These are phyloP conservation scores for Brevipalpus yothersi DNA, from an alignment of 1,140 invertebrate species.

Conservation along the genomic window DNA sequence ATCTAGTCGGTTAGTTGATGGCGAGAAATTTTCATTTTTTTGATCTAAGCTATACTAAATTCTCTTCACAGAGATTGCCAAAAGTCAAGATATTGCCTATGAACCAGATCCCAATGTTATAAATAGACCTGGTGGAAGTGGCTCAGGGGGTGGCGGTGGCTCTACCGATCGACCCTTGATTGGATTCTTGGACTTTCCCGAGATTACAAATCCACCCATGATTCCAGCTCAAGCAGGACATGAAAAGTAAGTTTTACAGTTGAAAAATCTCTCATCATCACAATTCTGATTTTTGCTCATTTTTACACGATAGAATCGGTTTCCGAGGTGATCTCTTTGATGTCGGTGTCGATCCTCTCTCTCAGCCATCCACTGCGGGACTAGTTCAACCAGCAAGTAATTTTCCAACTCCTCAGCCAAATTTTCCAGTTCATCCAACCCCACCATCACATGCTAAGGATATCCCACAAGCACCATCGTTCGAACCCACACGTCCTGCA, in stretches of 20 bases:
- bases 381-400: too few species aligned
- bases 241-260: too few species aligned
- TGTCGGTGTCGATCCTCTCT: too few species aligned
- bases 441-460: background rate
- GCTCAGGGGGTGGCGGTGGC: background rate
- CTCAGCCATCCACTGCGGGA: too few species aligned
- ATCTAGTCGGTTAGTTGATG: slow-evolving; percentile 32
- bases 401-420: too few species aligned
- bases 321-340: too few species aligned
- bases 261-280: too few species aligned
- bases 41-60: background rate
- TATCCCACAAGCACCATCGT: background rate
- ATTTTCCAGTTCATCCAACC: background rate
- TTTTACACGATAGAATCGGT: too few species aligned
- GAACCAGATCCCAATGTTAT: slow-evolving; percentile 45
- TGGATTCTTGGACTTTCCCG: too few species aligned
- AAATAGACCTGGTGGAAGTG: background rate
- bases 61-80: slow-evolving; percentile 58
- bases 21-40: slow-evolving; percentile 20
- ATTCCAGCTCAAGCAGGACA: background rate
- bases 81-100: slow-evolving; percentile 73
- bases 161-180: too few species aligned
- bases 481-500: background rate
- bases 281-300: too few species aligned
- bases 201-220: background rate